Conservation (phyloP, 2,797 vertebrate genomes). For the Decapterus maruadsi region DNA sequence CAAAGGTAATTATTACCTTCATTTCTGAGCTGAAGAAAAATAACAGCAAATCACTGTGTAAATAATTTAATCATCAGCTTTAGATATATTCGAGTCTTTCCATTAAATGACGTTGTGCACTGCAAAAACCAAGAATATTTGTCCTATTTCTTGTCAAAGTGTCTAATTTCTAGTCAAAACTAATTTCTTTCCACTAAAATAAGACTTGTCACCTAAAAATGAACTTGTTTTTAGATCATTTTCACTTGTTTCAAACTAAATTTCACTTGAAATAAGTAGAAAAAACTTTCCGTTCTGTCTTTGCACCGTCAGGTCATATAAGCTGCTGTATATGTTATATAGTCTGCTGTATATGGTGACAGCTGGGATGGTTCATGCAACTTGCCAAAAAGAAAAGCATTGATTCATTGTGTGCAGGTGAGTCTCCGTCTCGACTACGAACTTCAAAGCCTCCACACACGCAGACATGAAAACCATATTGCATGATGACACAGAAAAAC, state of each 20-base stretch:
- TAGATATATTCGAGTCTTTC: slow-evolving; percentile 38
- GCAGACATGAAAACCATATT: slow-evolving; percentile 52
- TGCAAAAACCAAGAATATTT: too few species aligned
- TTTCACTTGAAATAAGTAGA: too few species aligned
- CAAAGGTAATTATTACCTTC: slow-evolving; percentile 74
- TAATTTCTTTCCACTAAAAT: too few species aligned
- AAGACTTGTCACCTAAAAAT: too few species aligned
- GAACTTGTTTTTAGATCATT: too few species aligned
- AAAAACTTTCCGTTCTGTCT: too few species aligned
- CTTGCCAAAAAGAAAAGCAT: slow-evolving; percentile 39
- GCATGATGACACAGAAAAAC: slow-evolving; percentile 44
- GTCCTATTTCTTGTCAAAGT: too few species aligned
- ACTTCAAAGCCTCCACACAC: slow-evolving; percentile 65
- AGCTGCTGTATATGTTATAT: too few species aligned
- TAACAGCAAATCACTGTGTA: slow-evolving; percentile 65
- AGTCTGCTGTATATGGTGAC: slow-evolving; percentile 6
- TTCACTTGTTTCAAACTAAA: too few species aligned
- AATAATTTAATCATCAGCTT: slow-evolving; percentile 70
- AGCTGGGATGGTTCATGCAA: slow-evolving; percentile 38
- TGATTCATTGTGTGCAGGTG: slow-evolving; percentile 73
- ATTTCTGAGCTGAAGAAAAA: slow-evolving; percentile 58
- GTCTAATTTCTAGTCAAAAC: too few species aligned
- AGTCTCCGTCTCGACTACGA: slow-evolving; percentile 41
- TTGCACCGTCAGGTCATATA: slow-evolving; percentile 7
- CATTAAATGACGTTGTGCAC: slow-evolving; percentile 25